phyloP scores from a whole-genome alignment of 2,888 invertebrate genomes.

The Hemithea aestivaria region DNA sequence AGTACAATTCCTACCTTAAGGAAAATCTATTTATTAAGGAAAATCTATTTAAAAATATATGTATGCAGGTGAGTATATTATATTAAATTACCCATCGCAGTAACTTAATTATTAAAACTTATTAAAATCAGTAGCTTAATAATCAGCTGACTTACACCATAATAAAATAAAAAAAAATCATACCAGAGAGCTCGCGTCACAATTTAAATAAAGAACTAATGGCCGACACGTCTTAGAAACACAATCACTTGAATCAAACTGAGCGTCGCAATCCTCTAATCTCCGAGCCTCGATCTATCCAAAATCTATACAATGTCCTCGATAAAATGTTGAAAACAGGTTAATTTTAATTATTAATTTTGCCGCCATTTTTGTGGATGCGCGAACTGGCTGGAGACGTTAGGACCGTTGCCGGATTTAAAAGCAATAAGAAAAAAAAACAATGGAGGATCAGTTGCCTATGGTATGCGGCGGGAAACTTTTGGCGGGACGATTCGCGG shows the following conservation, averaged over 20 bases:
- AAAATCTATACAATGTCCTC: constrained; percentile 38
- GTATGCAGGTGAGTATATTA: too few species aligned
- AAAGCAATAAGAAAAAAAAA: constrained; percentile 59
- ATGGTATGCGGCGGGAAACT: constrained; percentile 45
- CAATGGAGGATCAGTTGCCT: constrained; percentile 46
- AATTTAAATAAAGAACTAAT: constrained; percentile 24
- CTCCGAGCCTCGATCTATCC: constrained; percentile 29
- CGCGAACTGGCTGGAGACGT: constrained; percentile 46
- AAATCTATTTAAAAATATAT: too few species aligned
- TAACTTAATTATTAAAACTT: too few species aligned
- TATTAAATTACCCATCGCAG: too few species aligned
- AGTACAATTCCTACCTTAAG: too few species aligned
- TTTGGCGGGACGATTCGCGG: constrained; percentile 34
- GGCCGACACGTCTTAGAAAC: constrained; percentile 53
- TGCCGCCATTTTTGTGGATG: constrained; percentile 50
- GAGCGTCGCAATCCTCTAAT: constrained; percentile 34
- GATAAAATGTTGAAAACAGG: constrained; percentile 42
- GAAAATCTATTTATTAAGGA: too few species aligned
- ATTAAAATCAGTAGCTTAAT: too few species aligned
- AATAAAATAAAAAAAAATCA: constrained; percentile 14
- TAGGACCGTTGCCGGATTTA: constrained; percentile 69
- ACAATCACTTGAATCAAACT: constrained; percentile 64
- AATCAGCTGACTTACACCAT: too few species aligned
- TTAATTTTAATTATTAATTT: constrained; percentile 26
- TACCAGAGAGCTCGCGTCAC: constrained; percentile 22